Percentiles rank a stretch among this genome's conserved stretches.
phyloP scores from a whole-genome alignment of 1,140 invertebrate genomes.

The Aradophagus sp. region DNA sequence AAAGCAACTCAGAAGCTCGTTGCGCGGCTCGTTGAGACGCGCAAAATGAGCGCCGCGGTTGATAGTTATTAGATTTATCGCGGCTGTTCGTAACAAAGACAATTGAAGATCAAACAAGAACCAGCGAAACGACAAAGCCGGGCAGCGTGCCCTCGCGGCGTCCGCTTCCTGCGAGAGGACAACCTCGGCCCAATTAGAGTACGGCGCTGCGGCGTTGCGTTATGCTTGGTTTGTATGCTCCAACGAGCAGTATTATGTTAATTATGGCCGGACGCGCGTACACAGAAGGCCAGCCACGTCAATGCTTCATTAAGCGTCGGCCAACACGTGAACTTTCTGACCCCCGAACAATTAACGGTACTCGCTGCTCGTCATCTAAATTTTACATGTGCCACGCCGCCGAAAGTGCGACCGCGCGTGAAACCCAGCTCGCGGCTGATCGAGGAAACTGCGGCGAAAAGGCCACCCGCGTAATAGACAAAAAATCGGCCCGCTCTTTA shows the following conservation, averaged over 20 bases:
- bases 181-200: conserved; percentile 55
- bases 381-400: conserved; percentile 18
- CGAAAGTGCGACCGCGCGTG: neutral
- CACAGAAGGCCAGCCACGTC: conserved; percentile 47
- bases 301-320: conserved; percentile 65
- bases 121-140: conserved; percentile 50
- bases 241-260: conserved; percentile 62
- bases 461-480: neutral
- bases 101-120: conserved; percentile 58
- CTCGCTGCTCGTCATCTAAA: conserved; percentile 33
- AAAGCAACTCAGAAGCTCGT: conserved; percentile 24
- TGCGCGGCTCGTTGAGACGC: conserved; percentile 27
- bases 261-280: conserved; percentile 62
- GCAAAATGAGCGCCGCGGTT: conserved; percentile 30
- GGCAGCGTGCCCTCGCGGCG: conserved; percentile 15
- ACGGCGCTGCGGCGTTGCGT: conserved; percentile 29
- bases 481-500: neutral
- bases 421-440: neutral
- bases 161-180: conserved; percentile 53
- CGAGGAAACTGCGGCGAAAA: conserved; percentile 1
- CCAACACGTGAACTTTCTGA: conserved; percentile 56
- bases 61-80: conserved; percentile 55
- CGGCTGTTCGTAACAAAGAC: conserved; percentile 47
- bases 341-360: conserved; percentile 45
- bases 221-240: conserved; percentile 64